Base-by-base conservation (phyloP, 1,140 invertebrate species). In the Drosophila sechellia region DNA sequence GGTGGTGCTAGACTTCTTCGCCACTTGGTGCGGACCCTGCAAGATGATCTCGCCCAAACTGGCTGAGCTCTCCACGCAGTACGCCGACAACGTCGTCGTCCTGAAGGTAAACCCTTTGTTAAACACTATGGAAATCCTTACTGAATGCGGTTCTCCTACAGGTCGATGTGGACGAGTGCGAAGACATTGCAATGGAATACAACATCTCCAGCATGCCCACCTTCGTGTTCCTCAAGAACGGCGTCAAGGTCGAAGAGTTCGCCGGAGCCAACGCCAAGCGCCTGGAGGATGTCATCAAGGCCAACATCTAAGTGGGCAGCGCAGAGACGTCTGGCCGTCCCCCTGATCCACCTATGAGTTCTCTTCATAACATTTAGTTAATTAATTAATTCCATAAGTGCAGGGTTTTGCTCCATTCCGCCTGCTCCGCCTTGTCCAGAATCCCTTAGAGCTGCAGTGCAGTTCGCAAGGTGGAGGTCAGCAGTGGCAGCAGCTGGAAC, bases 141-240 rank as follows among this genome's bases (percentile, higher is more conserved):
- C 39, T 27, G 17, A 35, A 8, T 39, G 17, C 4, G 46, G 4
- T 45, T 60, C 50, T 66, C 2, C 94, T 93, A n/a, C 90, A 98
- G 97, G 95, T 98, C 20, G 97, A 98, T 93, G 97, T 99, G 2
- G 98, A 99, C 87, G 96, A 98, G 76, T 95, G 95, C 87, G 97
- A 97, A 90, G 97, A 97, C 17, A 93, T 98, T 54, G 96, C 96
- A 10, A 93, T 94, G 53, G 94, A 96, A 58, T 98, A 97, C 93
- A 94, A 96, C 73, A 95, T 99, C 77, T 94, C 94, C 70, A 97
- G 96, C 52, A 98, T 98, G 97, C 98, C 98, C 45, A 98, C 98
- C 1, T 99, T 99, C 92, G 92, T 98, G 22, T 98, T 98, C 92
- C 93, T 98, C 71, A 98, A 98, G 93, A 95, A 95, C 79, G 93